Percentiles rank a stretch among this genome's conserved stretches.
phyloP scores from a whole-genome alignment of 2,888 invertebrate genomes.

The Linyphia triangularis region DNA sequence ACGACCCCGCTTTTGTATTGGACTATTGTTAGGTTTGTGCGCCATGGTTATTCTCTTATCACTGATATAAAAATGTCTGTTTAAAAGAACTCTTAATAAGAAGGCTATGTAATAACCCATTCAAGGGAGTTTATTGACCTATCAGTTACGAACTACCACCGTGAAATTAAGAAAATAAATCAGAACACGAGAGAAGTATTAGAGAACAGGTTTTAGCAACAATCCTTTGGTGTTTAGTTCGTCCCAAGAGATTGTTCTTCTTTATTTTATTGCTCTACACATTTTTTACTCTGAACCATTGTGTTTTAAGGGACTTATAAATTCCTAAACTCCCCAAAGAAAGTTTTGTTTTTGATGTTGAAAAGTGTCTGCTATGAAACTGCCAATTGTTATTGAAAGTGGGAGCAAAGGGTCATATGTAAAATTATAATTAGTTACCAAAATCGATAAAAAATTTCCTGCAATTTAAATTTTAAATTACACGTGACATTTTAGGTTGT shows the following conservation, averaged over 20 bases:
- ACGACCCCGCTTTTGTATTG: background rate
- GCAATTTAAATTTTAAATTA: no score
- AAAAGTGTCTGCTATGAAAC: no score
- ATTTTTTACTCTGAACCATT: background rate
- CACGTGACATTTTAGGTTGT: no score
- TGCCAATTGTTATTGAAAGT: no score
- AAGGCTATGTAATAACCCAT: conserved; percentile 31
- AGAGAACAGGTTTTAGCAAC: conserved; percentile 16
- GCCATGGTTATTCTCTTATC: background rate
- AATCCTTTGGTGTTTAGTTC: conserved; percentile 8
- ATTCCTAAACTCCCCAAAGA: no score
- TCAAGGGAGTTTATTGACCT: conserved; percentile 62
- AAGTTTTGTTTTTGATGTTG: no score
- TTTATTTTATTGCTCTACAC: background rate
- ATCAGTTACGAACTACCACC: conserved; percentile 27
- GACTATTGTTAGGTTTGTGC: background rate
- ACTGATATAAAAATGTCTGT: conserved; percentile 18
- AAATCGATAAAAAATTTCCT: no score
- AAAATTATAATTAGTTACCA: no score
- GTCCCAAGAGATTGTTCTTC: background rate
- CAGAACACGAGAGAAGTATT: background rate
- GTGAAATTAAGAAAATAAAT: conserved; percentile 10
- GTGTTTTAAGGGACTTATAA: no score
- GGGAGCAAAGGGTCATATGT: no score
- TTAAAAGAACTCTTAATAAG: conserved; percentile 53